phyloP scores from a whole-genome alignment of 2,797 vertebrate species.

The Pangasius sanitwongsei region DNA sequence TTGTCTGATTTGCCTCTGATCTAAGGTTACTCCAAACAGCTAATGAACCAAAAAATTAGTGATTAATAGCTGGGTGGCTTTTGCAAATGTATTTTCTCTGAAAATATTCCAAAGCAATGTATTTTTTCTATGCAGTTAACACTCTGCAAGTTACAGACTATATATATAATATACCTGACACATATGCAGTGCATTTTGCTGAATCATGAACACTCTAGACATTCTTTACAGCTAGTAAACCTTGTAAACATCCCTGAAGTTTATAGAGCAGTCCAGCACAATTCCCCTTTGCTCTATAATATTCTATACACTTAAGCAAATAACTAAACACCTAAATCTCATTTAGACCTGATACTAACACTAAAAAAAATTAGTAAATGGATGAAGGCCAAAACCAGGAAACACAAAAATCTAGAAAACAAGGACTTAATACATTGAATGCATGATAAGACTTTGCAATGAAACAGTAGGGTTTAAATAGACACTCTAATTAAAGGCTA shows the following conservation, averaged over 20 bases:
- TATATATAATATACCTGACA: neutral
- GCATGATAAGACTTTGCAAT: too few relatives aligned
- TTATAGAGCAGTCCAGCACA: neutral
- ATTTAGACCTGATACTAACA: neutral
- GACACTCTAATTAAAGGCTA: neutral
- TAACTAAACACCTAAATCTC: neutral
- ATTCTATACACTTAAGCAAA: neutral
- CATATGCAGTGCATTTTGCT: neutral
- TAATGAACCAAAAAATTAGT: constrained; percentile 26
- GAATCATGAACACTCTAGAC: neutral
- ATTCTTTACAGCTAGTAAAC: neutral
- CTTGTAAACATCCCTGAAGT: neutral
- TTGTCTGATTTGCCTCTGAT: constrained; percentile 19
- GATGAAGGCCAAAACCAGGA: neutral
- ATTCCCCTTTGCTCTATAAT: neutral
- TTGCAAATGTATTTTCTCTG: neutral
- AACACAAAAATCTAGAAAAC: neutral
- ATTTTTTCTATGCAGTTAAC: neutral
- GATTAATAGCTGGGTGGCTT: constrained; percentile 31
- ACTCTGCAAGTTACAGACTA: neutral
- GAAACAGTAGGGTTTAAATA: neutral
- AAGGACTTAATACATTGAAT: neutral
- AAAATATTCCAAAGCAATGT: constrained; percentile 4
- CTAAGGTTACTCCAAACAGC: constrained; percentile 10
- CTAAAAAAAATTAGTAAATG: neutral